A percentile compares a stretch with the other conserved stretches of the same genome.
Conservation (phyloP, 2,888 invertebrate species). For the Eupithecia tripunctaria region DNA sequence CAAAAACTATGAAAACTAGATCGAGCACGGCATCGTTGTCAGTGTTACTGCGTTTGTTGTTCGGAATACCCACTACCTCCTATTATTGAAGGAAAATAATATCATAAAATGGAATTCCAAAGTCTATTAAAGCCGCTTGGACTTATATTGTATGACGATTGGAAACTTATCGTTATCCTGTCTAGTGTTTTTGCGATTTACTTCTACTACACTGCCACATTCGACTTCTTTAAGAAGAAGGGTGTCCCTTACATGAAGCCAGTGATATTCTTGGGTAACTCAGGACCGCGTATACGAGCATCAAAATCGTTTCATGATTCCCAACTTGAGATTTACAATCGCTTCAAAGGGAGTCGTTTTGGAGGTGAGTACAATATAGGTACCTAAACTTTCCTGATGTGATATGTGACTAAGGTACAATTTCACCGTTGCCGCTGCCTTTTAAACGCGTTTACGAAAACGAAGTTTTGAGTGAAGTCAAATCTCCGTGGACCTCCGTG, state of each 20-base stretch:
- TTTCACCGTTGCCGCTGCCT: no score
- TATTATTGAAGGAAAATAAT: no score
- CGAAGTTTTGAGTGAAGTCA: no score
- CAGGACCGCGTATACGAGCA: slow-evolving; percentile 70
- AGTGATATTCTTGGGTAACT: slow-evolving; percentile 77
- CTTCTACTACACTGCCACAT: slow-evolving; percentile 75
- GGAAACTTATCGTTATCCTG: slow-evolving; percentile 66
- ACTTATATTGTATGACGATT: slow-evolving; percentile 64
- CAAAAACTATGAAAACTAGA: no score
- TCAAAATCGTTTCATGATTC: slow-evolving; percentile 77
- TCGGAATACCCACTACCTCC: no score
- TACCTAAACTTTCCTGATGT: no score
- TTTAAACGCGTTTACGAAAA: no score
- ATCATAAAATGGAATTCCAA: slow-evolving; percentile 52
- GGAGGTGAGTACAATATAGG: slow-evolving; percentile 83
- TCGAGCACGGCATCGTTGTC: no score
- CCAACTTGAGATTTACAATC: slow-evolving; percentile 73
- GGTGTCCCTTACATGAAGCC: slow-evolving; percentile 76
- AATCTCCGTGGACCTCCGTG: no score
- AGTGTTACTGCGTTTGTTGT: no score
- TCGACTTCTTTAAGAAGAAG: slow-evolving; percentile 76
- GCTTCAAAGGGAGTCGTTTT: slow-evolving; percentile 75
- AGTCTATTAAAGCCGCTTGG: slow-evolving; percentile 56
- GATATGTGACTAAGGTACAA: no score
- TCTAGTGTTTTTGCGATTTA: slow-evolving; percentile 65